These are phyloP conservation scores for Pogonocichla stellata DNA, from an alignment of 2,113 vertebrate species.

Conservation along the genomic window DNA sequence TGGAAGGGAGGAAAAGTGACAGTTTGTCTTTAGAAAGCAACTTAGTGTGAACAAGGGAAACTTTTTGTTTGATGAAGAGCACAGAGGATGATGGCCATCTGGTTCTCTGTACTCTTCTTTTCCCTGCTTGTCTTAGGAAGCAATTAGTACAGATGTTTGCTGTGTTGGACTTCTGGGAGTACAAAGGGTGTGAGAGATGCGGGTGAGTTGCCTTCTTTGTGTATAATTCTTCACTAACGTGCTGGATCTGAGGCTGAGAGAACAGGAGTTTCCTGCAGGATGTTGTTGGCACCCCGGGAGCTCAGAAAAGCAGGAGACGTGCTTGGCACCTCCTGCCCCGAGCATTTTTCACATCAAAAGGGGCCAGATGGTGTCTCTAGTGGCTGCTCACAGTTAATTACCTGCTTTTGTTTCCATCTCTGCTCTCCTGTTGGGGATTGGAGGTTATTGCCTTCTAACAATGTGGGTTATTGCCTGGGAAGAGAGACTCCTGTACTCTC, in stretches of 20 bases:
- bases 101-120: neutral
- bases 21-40: neutral
- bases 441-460: neutral
- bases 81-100: neutral
- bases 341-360: neutral
- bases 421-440: neutral
- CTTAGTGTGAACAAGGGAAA: neutral
- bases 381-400: neutral
- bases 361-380: conserved; percentile 12
- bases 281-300: neutral
- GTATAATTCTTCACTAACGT: fast-evolving
- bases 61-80: neutral
- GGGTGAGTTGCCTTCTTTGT: neutral
- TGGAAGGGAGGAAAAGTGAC: neutral
- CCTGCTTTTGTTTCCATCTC: conserved; percentile 7
- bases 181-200: neutral
- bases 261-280: neutral
- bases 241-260: neutral
- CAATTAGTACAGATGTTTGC: neutral
- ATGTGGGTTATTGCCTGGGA: neutral
- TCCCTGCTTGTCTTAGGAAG: neutral
- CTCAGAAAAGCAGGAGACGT: neutral
- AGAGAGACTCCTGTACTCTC: neutral
- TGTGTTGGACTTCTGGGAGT: neutral
- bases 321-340: neutral